Conservation (phyloP, 2,888 invertebrate species). For the Campoplex capitator region DNA sequence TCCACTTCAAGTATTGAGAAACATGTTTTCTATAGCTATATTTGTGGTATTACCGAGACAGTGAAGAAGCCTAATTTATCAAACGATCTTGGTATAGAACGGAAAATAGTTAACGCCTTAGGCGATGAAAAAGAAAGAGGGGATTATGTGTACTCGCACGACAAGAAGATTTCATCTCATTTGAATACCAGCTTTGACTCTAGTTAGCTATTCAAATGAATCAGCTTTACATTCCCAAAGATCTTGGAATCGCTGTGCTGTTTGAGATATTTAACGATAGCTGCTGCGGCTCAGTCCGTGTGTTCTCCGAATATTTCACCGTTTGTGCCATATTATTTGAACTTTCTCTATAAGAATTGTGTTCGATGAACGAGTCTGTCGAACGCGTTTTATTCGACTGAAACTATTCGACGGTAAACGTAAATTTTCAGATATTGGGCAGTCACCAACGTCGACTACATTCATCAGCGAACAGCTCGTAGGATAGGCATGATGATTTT, state of each 20-base stretch:
- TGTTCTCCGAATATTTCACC: neutral
- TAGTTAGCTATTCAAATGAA: conserved; percentile 68
- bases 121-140: conserved; percentile 1
- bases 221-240: conserved; percentile 50
- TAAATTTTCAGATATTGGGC: conserved; percentile 91
- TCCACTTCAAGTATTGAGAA: neutral
- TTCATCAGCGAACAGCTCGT: conserved; percentile 91
- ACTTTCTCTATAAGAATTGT: neutral
- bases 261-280: neutral
- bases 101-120: conserved; percentile 4
- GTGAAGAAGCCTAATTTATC: conserved; percentile 6
- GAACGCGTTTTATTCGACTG: neutral
- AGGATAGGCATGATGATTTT: conserved; percentile 93
- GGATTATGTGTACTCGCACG: conserved; percentile 25
- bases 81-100: neutral
- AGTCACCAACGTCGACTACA: conserved; percentile 96
- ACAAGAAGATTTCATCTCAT: conserved; percentile 50
- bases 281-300: neutral
- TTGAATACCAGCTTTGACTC: conserved; percentile 24
- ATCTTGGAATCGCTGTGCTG: conserved; percentile 44
- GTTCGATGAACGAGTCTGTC: neutral
- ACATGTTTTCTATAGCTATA: neutral
- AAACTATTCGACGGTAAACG: neutral
- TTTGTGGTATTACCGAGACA: neutral
- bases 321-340: neutral